These are phyloP conservation scores for Drosophila phalerata DNA, from an alignment of 2,888 invertebrate genomes.

Conservation along the genomic window DNA sequence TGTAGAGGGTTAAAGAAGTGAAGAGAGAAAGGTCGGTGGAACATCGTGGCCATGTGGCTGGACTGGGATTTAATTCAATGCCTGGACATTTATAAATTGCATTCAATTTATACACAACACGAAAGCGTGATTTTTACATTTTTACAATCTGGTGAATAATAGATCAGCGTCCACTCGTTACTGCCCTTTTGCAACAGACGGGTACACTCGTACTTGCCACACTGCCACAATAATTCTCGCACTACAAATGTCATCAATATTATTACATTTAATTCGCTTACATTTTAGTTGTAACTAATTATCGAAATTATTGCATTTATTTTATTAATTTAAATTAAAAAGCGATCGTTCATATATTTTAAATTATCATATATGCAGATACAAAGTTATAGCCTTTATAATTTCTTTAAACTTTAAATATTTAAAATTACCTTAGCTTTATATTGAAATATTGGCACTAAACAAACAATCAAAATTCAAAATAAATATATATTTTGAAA, in stretches of 20 bases:
- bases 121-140: constrained; percentile 83
- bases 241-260: constrained; percentile 19
- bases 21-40: constrained; percentile 18
- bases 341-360: too few species aligned
- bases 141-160: constrained; percentile 81
- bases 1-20: constrained; percentile 24
- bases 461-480: too few species aligned
- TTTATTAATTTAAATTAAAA: neutral
- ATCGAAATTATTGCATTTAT: too few species aligned
- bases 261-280: constrained; percentile 6
- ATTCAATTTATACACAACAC: constrained; percentile 84
- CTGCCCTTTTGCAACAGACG: constrained; percentile 36
- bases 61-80: constrained; percentile 80
- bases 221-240: constrained; percentile 31
- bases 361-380: too few species aligned
- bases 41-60: constrained; percentile 68
- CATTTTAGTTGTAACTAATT: neutral
- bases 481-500: too few species aligned
- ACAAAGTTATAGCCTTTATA: too few species aligned
- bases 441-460: too few species aligned
- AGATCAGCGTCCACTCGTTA: constrained; percentile 68
- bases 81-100: constrained; percentile 85
- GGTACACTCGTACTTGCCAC: constrained; percentile 27
- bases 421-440: too few species aligned
- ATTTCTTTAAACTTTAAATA: too few species aligned